Evolutionary conservation across 1,140 invertebrate species (phyloP), one percentile per base, ranked within the genome.

Genomic region (Sipha flava): DNA sequence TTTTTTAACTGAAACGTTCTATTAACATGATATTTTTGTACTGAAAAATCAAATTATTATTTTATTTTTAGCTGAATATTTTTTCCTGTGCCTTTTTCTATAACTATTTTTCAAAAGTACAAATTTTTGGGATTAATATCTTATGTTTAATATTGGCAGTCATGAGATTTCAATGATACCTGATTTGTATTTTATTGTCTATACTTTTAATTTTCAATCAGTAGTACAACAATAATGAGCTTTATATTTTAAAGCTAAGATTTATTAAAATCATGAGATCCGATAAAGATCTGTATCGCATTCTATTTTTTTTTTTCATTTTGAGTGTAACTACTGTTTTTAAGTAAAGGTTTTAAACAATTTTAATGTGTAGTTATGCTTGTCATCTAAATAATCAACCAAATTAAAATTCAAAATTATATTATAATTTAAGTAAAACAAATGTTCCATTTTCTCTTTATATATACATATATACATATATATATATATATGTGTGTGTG

Each of bases 11-110:
- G 7, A 37, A 75, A 75, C 6, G 12, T 75, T 75, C 70, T 73
- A 54, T 73, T 75, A 57, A 54, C 68, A 31, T 52, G 10, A 47
- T 77, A 77, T 77, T 77, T 77, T 77, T 77, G 10, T 77, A 77
- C 52, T 59, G 21, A 59, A 77, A 70, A 77, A 77, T 77, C 52
- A 77, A 57, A 77, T 59, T 43, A 37, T 43, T 77, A n/a, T 77
- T 40, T 77, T 59, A 77, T 59, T 57, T 77, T 14, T 10, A 37
- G 29, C 12, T 37, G 1, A 54, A 18, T 16, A 9, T 43, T 59
- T 34, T 73, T 47, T 72, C 7, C 40, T 70, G 29, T 73, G 70
- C 47, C 66, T 70, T 70, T 47, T 47, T 70, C 23, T 52, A 4
- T 59, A 77, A 59, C 18, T 26, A 26, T 4, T 54, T 23, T 59